Base-by-base conservation (phyloP, 2,113 vertebrate genomes). In the Boulengeromyrus knoepffleri region DNA sequence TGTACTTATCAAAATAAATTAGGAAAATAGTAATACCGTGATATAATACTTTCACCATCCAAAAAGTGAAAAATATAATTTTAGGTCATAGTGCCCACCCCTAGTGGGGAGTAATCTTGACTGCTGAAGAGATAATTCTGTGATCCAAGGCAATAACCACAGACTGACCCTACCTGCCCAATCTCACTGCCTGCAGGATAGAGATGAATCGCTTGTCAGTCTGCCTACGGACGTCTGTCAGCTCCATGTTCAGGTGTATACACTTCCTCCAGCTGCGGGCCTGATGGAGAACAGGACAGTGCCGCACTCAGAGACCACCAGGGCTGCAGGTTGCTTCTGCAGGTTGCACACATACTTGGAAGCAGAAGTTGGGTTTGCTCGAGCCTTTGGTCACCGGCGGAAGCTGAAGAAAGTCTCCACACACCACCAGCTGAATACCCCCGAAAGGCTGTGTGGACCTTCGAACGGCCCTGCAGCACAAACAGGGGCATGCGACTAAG, bases 331-430 rank as follows among this genome's bases (percentile, higher is more conserved):
- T 0, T 3, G n/a, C 12, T 2, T 45, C 24, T 49, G 39, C 45
- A 31, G 70, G n/a, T n/a, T n/a, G 1, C 3, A 8, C 15, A 36
- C 89, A 89, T 92, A 99, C 99, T 97, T 99, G 98, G 91, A 99
- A 99, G 91, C 98, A 99, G 94, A 99, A 99, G 31, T 89, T 95
- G 1, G 96, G 94, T 85, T 97, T 96, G 90, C 97, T 97, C 9
- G 97, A 96, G 77, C 95, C 95, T 89, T 96, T 98, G 15, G 96
- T 95, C 27, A 99, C 97, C 0, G 98, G 99, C 0, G 98, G 99
- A 90, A 99, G 95, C 92, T 99, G 99, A n/a, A 99, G 96, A 92
- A 99, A 99, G 91, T 99, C 99, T 0, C 99, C 99, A 92, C 97
- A 99, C 13, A 99, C 93, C 5, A 99, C 98, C 70, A 99, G 95